Conservation (phyloP, 2,113 vertebrate species). For the Neotoma lepida region DNA sequence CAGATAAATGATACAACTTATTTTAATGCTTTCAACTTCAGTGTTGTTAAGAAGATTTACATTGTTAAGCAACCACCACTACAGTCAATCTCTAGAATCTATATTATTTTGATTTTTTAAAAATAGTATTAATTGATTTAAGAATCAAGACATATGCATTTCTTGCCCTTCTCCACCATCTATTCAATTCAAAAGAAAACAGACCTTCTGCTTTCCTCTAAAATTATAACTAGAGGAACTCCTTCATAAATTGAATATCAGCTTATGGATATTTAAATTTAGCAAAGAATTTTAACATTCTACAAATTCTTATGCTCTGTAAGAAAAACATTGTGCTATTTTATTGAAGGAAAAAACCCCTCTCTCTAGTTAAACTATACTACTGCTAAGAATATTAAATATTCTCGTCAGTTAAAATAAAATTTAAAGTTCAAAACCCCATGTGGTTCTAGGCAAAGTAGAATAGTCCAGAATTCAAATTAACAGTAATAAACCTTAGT, state of each 20-base stretch:
- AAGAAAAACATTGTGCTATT: slow-evolving; percentile 65
- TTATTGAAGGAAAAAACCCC: slow-evolving; percentile 19
- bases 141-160: slow-evolving; percentile 29
- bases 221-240: slow-evolving; percentile 68
- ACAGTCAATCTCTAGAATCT: neutral
- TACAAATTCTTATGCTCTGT: slow-evolving; percentile 63
- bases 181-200: slow-evolving; percentile 45
- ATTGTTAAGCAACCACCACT: neutral
- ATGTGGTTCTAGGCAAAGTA: slow-evolving; percentile 58
- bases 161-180: slow-evolving; percentile 32
- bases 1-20: neutral
- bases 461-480: slow-evolving; percentile 43
- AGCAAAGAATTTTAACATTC: slow-evolving; percentile 63
- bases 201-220: slow-evolving; percentile 52
- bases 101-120: neutral
- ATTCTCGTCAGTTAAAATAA: slow-evolving; percentile 48
- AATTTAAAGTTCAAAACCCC: slow-evolving; percentile 69
- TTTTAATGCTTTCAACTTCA: neutral
- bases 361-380: slow-evolving; percentile 45
- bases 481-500: slow-evolving; percentile 45
- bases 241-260: slow-evolving; percentile 62
- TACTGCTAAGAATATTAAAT: slow-evolving; percentile 49
- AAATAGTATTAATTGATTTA: slow-evolving; percentile 14
- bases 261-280: slow-evolving; percentile 70
- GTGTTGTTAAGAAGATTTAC: neutral